Evolutionary conservation across 2,797 vertebrate genomes (phyloP).

Genomic region (Eremophila alpestris): DNA sequence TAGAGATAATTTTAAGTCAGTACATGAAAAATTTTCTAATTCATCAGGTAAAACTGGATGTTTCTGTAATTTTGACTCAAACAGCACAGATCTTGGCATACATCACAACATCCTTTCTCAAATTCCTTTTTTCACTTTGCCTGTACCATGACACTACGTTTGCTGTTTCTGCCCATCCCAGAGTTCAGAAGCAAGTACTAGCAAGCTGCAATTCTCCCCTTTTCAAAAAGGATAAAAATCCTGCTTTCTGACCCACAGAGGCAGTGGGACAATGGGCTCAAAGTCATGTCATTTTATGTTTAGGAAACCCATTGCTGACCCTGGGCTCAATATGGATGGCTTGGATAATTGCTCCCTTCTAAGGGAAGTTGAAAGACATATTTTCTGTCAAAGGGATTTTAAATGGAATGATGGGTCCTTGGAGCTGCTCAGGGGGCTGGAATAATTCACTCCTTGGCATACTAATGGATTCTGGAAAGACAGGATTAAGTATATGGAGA

Average conservation of each 20-base stretch:
- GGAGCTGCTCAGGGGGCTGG: background rate
- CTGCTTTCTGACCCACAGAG: background rate
- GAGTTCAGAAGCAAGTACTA: background rate
- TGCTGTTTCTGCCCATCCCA: background rate
- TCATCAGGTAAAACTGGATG: background rate
- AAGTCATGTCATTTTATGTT: background rate
- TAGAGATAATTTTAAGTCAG: background rate
- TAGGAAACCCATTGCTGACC: background rate
- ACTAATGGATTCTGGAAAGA: background rate
- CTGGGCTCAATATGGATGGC: rapidly evolving
- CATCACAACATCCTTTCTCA: background rate
- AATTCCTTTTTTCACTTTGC: background rate
- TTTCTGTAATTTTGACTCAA: background rate
- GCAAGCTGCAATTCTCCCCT: background rate
- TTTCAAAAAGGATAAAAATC: background rate
- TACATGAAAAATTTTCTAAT: background rate
- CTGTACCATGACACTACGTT: background rate
- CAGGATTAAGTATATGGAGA: background rate
- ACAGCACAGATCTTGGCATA: background rate
- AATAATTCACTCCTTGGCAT: background rate
- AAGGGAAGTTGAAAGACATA: background rate
- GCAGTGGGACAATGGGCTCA: background rate
- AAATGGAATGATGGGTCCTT: background rate
- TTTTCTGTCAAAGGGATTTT: background rate
- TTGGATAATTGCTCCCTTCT: background rate